These are phyloP conservation scores for Pseudorectes ferrugineus DNA, from an alignment of 2,113 vertebrate species.

Conservation along the genomic window DNA sequence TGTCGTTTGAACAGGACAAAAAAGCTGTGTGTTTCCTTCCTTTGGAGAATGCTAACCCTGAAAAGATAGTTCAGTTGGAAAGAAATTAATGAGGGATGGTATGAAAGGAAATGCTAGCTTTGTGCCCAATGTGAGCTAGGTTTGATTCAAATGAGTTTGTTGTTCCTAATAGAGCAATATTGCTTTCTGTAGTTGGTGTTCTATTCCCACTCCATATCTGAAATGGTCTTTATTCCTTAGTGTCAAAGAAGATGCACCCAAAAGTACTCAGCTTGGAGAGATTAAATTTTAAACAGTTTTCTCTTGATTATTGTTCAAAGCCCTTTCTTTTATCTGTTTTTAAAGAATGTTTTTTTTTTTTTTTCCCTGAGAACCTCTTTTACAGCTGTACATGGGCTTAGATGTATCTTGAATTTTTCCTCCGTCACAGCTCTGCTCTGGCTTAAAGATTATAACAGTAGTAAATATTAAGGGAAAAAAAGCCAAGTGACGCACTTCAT, in stretches of 20 bases:
- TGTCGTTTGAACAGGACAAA: not conserved
- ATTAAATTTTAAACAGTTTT: not conserved
- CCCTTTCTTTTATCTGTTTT: not conserved
- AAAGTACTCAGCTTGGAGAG: not conserved
- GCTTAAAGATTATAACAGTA: not conserved
- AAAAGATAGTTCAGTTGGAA: not conserved
- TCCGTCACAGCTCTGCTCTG: not conserved
- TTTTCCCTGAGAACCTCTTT: not conserved
- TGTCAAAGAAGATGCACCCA: not conserved
- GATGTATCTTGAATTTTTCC: not conserved
- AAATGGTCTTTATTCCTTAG: not conserved
- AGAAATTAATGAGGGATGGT: not conserved
- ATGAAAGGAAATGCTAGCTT: not conserved
- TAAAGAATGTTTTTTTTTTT: not conserved
- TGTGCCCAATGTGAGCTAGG: not conserved
- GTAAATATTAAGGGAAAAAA: not conserved
- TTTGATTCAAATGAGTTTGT: not conserved
- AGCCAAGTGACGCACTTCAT: not conserved
- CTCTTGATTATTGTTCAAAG: not conserved
- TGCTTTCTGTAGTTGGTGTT: not conserved
- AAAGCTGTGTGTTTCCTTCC: not conserved
- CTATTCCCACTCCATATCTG: not conserved
- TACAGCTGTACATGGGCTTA: not conserved
- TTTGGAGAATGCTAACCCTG: not conserved
- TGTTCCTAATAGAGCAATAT: not conserved